Percentiles rank a stretch among this genome's conserved stretches.
Conservation (phyloP, 2,888 invertebrate genomes). For the Seladonia tumulorum region DNA sequence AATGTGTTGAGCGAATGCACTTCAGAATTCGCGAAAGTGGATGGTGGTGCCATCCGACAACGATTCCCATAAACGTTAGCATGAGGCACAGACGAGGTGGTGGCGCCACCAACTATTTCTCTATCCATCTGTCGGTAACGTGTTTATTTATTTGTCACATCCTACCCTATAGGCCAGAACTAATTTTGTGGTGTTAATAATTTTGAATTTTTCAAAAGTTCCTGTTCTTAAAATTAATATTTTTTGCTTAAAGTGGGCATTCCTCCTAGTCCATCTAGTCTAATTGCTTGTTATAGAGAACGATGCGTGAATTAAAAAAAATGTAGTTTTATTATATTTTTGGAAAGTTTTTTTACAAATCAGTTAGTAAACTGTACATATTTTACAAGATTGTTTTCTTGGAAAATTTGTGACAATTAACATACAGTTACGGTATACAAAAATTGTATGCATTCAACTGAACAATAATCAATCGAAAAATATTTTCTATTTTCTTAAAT, state of each 20-base stretch:
- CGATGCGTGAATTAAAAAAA: slow-evolving; percentile 33
- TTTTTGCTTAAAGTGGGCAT: no score
- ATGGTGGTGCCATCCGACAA: background rate
- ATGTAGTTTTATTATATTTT: slow-evolving; percentile 47
- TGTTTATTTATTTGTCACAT: no score
- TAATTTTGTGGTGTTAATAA: no score
- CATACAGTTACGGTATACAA: slow-evolving; percentile 4
- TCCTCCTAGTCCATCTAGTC: no score
- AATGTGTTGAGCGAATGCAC: background rate
- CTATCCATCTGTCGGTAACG: no score
- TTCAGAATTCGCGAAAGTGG: background rate
- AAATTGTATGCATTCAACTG: slow-evolving; percentile 9
- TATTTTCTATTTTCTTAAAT: background rate
- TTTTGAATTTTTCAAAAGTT: no score
- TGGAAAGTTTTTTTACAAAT: slow-evolving; percentile 42
- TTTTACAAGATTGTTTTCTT: slow-evolving; percentile 37
- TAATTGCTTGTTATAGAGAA: slow-evolving; percentile 21
- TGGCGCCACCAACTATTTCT: no score
- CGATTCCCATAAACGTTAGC: background rate
- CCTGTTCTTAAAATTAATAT: no score
- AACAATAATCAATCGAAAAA: background rate
- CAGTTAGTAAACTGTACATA: slow-evolving; percentile 28
- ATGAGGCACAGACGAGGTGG: background rate
- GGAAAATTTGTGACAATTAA: slow-evolving; percentile 12
- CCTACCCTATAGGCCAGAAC: no score